Base-by-base conservation (phyloP, 2,888 invertebrate genomes). In the Drosophila macrospina region DNA sequence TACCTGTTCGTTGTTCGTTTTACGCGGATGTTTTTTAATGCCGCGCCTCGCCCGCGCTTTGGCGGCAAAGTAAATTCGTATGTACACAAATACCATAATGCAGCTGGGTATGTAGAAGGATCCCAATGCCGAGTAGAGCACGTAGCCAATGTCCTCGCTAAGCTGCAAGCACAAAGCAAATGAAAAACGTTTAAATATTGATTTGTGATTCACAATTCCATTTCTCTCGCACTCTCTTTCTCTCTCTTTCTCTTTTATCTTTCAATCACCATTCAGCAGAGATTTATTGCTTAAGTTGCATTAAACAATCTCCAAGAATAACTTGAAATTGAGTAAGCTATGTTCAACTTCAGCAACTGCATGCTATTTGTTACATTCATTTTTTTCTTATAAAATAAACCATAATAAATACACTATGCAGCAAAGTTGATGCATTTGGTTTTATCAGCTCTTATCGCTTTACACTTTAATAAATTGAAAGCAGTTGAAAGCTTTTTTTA, bases 31-130 rank as follows among this genome's bases (percentile, higher is more conserved):
- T 91, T 97, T 97, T 88, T 96, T 94, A 78, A 97, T 97, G 61
- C 97, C 97, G 57, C 98, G 94, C 72, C 98, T 94, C 79, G 98
- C 98, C 52, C 98, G 93, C 55, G 97, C 97, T 92, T 98, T 97
- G 52, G 99, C 98, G 39, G 98, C 98, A 93, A 95, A 97, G 94
- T 98, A 99, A 93, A 99, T 99, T 93, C 98, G 95, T 93, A 98
- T 98, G 93, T 99, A 99, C 73, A 99, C 99, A 93, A 99, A 98
- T 91, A 99, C 98, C 99, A 99, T 99, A 92, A 99, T 98, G 92
- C 98, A 97, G 91, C 98, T 98, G 71, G 99, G 99, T 92, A 99
- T 98, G 95, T 98, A 99, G 94, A 99, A 99, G 90, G 99, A 99
- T 86, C 99, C 99, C 89, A 98, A 94, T 16, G 99, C 98, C 16